Conservation (phyloP, 2,888 invertebrate genomes). For the Brachyptera risi region DNA sequence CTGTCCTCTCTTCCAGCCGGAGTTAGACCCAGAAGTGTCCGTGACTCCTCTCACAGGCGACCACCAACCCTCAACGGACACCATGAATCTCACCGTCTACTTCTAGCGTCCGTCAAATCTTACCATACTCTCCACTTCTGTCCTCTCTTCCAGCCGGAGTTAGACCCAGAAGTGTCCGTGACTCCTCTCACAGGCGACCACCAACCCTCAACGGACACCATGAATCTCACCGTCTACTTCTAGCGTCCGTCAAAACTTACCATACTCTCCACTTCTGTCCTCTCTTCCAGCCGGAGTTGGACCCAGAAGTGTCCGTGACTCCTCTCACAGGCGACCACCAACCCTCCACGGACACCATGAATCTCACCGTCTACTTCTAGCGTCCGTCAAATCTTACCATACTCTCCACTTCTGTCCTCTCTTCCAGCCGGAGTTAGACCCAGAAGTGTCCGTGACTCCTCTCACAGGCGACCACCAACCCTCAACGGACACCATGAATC, state of each 20-base stretch:
- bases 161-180: slow-evolving; percentile 46
- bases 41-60: slow-evolving; percentile 42
- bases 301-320: slow-evolving; percentile 46
- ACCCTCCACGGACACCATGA: slow-evolving; percentile 52
- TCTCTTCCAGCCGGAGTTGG: slow-evolving; percentile 42
- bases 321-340: slow-evolving; percentile 39
- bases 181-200: slow-evolving; percentile 41
- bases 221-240: slow-evolving; percentile 69
- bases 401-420: too few relatives aligned
- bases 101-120: too few relatives aligned
- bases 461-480: slow-evolving; percentile 36
- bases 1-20: slow-evolving; percentile 41
- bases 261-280: too few relatives aligned
- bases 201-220: slow-evolving; percentile 48
- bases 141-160: slow-evolving; percentile 41
- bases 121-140: too few relatives aligned
- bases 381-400: too few relatives aligned
- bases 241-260: too few relatives aligned
- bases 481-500: slow-evolving; percentile 55
- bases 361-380: slow-evolving; percentile 71
- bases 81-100: slow-evolving; percentile 68
- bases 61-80: slow-evolving; percentile 44
- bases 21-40: slow-evolving; percentile 45
- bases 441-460: slow-evolving; percentile 45
- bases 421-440: slow-evolving; percentile 43